Evolutionary conservation across 2,888 invertebrate genomes (phyloP).

Genomic region (Horisme vitalbata): DNA sequence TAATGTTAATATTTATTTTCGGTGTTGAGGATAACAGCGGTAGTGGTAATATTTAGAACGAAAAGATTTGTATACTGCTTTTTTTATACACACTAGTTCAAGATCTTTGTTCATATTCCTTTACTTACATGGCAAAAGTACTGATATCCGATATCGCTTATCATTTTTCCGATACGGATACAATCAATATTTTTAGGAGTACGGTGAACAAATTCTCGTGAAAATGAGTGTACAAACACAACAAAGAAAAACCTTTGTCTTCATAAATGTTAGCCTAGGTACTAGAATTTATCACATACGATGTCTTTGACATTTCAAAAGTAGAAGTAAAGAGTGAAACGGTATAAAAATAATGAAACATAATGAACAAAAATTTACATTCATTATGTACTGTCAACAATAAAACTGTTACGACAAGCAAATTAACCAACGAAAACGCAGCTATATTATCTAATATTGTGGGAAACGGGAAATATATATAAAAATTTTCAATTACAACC

Average conservation of each 20-base stretch:
- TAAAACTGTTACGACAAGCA: constrained; percentile 38
- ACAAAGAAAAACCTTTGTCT: constrained; percentile 6
- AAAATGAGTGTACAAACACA: neutral
- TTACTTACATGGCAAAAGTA: constrained; percentile 4
- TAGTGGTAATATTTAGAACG: too few species aligned
- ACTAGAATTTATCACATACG: too few species aligned
- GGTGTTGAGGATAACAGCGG: too few species aligned
- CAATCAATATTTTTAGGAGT: constrained; percentile 24
- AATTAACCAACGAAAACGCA: constrained; percentile 24
- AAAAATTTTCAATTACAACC: constrained; percentile 14
- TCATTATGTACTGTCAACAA: constrained; percentile 40
- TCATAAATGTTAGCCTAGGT: too few species aligned
- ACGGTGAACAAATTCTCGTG: constrained; percentile 6
- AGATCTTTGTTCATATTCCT: constrained; percentile 6
- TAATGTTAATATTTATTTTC: too few species aligned
- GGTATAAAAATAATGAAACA: neutral
- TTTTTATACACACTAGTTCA: too few species aligned
- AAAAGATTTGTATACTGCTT: too few species aligned
- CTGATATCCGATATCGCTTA: constrained; percentile 24
- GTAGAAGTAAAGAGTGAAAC: constrained; percentile 20
- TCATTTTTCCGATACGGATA: constrained; percentile 14
- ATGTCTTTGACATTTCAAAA: neutral
- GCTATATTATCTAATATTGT: constrained; percentile 38
- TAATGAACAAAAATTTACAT: constrained; percentile 31
- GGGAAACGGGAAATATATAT: constrained; percentile 41